Evolutionary conservation across 2,888 invertebrate species (phyloP).

Genomic region (Drosophila melanocephala): DNA sequence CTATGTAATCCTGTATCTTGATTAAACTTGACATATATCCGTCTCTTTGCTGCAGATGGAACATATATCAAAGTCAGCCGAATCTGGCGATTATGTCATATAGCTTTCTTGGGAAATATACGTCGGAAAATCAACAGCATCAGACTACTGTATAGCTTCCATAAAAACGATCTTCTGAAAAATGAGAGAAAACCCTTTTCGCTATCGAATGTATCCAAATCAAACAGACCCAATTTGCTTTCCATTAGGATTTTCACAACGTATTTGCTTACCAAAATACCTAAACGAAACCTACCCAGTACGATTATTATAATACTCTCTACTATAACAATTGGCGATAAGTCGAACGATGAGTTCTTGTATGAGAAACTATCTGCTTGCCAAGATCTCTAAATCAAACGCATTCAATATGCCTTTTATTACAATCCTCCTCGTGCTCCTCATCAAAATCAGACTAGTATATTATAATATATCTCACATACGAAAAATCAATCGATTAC

Average conservation of each 20-base stretch:
- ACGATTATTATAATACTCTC: not conserved
- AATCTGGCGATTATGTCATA: too few species aligned
- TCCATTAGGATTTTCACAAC: not conserved
- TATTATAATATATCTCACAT: not conserved
- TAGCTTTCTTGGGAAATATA: not conserved
- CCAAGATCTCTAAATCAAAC: not conserved
- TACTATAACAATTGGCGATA: not conserved
- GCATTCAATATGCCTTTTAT: not conserved
- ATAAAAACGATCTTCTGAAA: too few species aligned
- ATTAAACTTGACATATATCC: too few species aligned
- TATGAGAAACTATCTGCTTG: rapidly evolving
- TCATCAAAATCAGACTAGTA: not conserved
- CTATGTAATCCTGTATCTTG: too few species aligned
- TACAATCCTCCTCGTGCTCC: not conserved
- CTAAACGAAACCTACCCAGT: not conserved
- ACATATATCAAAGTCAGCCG: too few species aligned
- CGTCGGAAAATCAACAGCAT: too few species aligned
- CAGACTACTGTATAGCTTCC: not conserved
- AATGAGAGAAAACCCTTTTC: not conserved
- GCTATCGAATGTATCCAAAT: not conserved
- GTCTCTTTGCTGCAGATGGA: too few species aligned
- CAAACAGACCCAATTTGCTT: not conserved
- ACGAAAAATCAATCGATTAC: not conserved
- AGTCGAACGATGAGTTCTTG: not conserved
- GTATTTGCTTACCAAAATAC: not conserved